Evolutionary conservation across 2,797 vertebrate genomes (phyloP), one percentile per base, ranked within the genome.

Genomic region (Aphelocoma californica): DNA sequence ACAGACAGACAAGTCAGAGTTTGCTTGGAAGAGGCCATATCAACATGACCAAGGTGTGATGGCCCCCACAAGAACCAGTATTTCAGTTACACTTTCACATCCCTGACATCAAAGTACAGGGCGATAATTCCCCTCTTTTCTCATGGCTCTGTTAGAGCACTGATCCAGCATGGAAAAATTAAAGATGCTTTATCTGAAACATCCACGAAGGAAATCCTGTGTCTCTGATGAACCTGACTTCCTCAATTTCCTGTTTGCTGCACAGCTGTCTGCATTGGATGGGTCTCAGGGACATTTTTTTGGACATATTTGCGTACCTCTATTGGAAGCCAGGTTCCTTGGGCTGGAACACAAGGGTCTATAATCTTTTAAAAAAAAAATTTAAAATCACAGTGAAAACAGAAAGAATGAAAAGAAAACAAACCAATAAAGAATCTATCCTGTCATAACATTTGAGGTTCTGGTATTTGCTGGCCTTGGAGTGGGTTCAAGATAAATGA

Each of bases 381-480:
- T 10, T 60, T 97, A 94, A 97, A 97, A 96, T 97, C 97, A 95
- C 92, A 98, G 96, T 96, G 92, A 98, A 98, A 98, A 98, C 98
- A 98, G 97, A 98, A 98, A 97, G 97, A 98, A 99, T 98, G 98
- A 99, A 99, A 99, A 98, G 98, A 98, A 99, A 99, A 99, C 98
- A 99, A 98, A 98, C 98, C 98, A 98, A 98, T 98, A 98, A 98
- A 98, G 97, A 98, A 97, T 96, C 97, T 98, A 98, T 98, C 98
- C 98, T 98, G 98, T 98, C 98, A 98, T 98, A 98, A 99, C 98
- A 98, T 96, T 97, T 96, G 97, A 97, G 97, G 95, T 98, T 98
- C 98, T 97, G 95, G 97, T 97, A 98, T 98, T 98, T 98, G 98
- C 97, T 97, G 98, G 98, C 98, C 98, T 98, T 98, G 98, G 98